These are phyloP conservation scores for Drosophila ironensis DNA, from an alignment of 1,140 invertebrate species.

Conservation along the genomic window DNA sequence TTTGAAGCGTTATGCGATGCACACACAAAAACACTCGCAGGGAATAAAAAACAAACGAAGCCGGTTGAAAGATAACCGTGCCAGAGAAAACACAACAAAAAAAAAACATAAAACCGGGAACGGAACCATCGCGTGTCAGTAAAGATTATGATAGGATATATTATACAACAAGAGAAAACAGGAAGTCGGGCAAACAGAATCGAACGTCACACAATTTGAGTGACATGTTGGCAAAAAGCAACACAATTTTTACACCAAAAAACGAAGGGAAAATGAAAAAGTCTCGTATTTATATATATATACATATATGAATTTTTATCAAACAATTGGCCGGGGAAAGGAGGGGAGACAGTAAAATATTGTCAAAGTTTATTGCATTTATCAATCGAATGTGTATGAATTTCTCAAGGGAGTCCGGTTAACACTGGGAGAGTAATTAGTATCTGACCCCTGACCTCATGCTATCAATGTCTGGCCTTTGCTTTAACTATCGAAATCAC, in stretches of 20 bases:
- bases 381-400: constrained; percentile 25
- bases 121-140: constrained; percentile 67
- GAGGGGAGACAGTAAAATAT: constrained; percentile 49
- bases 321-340: constrained; percentile 4
- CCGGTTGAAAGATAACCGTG: constrained; percentile 50
- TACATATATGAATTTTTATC: constrained; percentile 63
- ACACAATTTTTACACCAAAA: constrained; percentile 1
- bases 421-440: constrained; percentile 32
- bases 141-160: constrained; percentile 76
- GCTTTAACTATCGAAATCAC: constrained; percentile 57
- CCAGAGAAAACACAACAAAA: constrained; percentile 29
- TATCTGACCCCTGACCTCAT: constrained; percentile 14
- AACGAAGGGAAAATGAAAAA: background rate
- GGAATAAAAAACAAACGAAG: constrained; percentile 21
- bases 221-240: constrained; percentile 57
- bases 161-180: constrained; percentile 47
- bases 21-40: background rate
- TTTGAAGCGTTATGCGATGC: constrained; percentile 52
- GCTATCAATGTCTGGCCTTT: constrained; percentile 13
- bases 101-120: constrained; percentile 9
- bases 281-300: no score
- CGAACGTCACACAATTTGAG: constrained; percentile 65
- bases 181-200: constrained; percentile 52
- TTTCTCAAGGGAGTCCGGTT: constrained; percentile 17
- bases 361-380: constrained; percentile 75